Evolutionary conservation across 2,888 invertebrate species (phyloP).

Genomic region (Apodemia hepburni): DNA sequence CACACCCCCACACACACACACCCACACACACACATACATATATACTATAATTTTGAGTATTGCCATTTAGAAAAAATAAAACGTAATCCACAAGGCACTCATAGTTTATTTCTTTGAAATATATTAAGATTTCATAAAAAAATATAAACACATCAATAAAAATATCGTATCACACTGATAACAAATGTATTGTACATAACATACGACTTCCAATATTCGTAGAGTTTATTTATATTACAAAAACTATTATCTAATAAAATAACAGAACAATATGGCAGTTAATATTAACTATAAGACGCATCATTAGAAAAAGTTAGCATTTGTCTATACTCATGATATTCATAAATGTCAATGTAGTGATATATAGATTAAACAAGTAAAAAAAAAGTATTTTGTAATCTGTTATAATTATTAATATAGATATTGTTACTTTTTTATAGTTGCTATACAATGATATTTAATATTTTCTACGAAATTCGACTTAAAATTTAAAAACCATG

Average conservation of each 20-base stretch:
- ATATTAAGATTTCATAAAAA: slow-evolving; percentile 70
- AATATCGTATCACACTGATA: slow-evolving; percentile 65
- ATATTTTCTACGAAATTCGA: too few relatives aligned
- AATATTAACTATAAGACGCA: slow-evolving; percentile 20
- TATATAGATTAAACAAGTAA: too few relatives aligned
- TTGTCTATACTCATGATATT: background rate
- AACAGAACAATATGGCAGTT: slow-evolving; percentile 1
- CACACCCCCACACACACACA: too few relatives aligned
- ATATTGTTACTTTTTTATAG: too few relatives aligned
- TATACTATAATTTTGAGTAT: too few relatives aligned
- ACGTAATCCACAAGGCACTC: slow-evolving; percentile 60
- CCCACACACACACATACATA: too few relatives aligned
- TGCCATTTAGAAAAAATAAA: slow-evolving; percentile 38
- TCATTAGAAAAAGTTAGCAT: background rate
- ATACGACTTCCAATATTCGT: slow-evolving; percentile 31
- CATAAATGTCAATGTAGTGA: too few relatives aligned
- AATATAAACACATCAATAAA: slow-evolving; percentile 48
- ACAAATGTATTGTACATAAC: slow-evolving; percentile 43
- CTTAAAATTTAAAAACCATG: too few relatives aligned
- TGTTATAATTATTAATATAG: too few relatives aligned
- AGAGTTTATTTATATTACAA: slow-evolving; percentile 25
- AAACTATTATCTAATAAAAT: background rate
- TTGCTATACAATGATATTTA: too few relatives aligned
- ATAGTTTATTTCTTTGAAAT: slow-evolving; percentile 61
- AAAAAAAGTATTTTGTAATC: too few relatives aligned